phyloP scores from a whole-genome alignment of 1,140 invertebrate genomes.

The Harlomillsia oculata region DNA sequence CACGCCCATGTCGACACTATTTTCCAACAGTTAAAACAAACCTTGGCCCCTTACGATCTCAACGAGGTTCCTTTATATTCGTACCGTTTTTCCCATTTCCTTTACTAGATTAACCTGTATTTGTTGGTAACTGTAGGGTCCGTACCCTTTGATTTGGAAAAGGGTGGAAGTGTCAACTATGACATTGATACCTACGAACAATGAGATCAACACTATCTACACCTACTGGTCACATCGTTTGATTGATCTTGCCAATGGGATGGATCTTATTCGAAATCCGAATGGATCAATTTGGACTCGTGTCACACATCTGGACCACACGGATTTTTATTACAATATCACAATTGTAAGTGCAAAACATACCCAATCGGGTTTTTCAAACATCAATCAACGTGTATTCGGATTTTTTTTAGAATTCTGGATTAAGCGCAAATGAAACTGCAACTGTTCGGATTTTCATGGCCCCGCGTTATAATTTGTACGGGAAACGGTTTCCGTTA shows the following conservation, averaged over 20 bases:
- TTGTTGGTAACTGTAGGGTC: too few relatives aligned
- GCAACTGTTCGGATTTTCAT: conserved; percentile 67
- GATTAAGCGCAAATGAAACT: neutral
- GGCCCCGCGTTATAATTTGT: conserved; percentile 58
- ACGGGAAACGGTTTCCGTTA: conserved; percentile 51
- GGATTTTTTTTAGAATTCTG: neutral
- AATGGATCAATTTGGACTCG: conserved; percentile 58
- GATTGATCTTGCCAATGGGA: conserved; percentile 60
- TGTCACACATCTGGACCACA: conserved; percentile 64
- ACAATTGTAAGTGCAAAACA: neutral
- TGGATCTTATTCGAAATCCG: conserved; percentile 52
- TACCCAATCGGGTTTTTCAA: neutral
- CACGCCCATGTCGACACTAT: too few relatives aligned
- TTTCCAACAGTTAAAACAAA: too few relatives aligned
- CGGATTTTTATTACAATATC: conserved; percentile 52
- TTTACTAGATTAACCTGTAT: too few relatives aligned
- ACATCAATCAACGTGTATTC: neutral
- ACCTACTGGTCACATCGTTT: conserved; percentile 66
- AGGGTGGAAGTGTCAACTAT: too few relatives aligned
- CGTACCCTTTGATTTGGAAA: too few relatives aligned
- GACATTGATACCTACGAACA: too few relatives aligned
- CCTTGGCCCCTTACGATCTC: too few relatives aligned
- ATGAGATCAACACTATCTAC: conserved; percentile 40
- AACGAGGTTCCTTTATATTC: too few relatives aligned
- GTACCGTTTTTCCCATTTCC: too few relatives aligned